phyloP scores from a whole-genome alignment of 2,113 vertebrate genomes.

The Ursus arctos region DNA sequence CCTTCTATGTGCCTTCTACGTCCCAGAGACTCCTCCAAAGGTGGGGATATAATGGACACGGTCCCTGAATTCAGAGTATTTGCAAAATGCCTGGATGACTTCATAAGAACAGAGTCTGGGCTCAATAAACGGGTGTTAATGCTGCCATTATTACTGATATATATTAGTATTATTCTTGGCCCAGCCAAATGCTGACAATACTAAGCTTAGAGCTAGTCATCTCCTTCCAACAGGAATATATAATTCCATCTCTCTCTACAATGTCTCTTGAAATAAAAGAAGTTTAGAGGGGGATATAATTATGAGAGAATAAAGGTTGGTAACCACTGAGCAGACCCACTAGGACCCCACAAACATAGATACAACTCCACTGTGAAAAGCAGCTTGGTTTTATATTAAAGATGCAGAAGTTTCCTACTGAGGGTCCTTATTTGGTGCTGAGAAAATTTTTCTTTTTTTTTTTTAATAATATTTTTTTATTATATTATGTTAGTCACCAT shows the following conservation, averaged over 20 bases:
- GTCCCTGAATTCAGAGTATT: background rate
- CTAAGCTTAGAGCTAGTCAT: background rate
- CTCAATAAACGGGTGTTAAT: background rate
- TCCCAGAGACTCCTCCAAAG: background rate
- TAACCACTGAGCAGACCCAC: background rate
- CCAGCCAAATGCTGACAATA: background rate
- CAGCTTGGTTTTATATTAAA: background rate
- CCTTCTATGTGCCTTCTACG: background rate
- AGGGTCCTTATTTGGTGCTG: background rate
- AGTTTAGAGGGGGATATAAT: background rate
- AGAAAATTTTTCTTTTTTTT: background rate
- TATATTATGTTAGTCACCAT: too few relatives aligned
- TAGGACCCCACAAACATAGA: background rate
- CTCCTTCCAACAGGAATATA: background rate
- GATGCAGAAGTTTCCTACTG: background rate
- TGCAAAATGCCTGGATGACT: constrained; percentile 39
- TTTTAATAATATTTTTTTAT: too few relatives aligned
- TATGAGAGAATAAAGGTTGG: background rate
- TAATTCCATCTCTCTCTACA: background rate
- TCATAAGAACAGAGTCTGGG: background rate
- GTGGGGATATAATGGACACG: background rate
- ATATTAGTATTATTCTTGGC: background rate
- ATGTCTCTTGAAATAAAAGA: background rate
- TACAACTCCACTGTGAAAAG: background rate
- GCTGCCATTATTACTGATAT: background rate